Evolutionary conservation across 2,888 invertebrate species (phyloP).

Genomic region (Thera britannica): DNA sequence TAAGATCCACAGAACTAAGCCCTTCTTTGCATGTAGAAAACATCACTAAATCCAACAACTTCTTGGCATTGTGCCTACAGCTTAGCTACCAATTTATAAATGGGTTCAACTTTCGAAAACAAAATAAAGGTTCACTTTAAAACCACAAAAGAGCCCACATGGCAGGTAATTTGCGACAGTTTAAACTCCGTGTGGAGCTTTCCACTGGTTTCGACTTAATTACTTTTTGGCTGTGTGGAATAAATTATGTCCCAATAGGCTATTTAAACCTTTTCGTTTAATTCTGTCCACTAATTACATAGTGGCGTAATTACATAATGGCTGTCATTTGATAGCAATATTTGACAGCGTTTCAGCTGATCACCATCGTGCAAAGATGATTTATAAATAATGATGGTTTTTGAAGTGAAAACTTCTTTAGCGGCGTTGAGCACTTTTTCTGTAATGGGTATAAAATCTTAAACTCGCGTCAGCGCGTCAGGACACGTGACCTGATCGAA

Average conservation of each 20-base stretch:
- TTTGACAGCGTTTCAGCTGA: too few species aligned
- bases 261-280: constrained; percentile 9
- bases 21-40: too few species aligned
- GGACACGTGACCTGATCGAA: too few species aligned
- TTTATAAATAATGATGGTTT: too few species aligned
- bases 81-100: background rate
- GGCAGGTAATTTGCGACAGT: constrained; percentile 34
- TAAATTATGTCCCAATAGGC: constrained; percentile 21
- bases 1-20: too few species aligned
- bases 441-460: too few species aligned
- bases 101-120: constrained; percentile 6
- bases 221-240: constrained; percentile 40
- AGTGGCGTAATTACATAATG: background rate
- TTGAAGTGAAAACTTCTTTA: too few species aligned
- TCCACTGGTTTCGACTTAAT: constrained; percentile 42
- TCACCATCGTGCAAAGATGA: too few species aligned
- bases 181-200: constrained; percentile 44
- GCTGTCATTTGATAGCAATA: too few species aligned
- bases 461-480: too few species aligned
- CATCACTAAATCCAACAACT: background rate
- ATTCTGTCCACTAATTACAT: background rate
- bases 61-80: background rate
- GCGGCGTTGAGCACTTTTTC: too few species aligned
- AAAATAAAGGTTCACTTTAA: constrained; percentile 12
- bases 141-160: constrained; percentile 13